phyloP scores from a whole-genome alignment of 2,797 vertebrate genomes.

The Urosaurus nigricauda region DNA sequence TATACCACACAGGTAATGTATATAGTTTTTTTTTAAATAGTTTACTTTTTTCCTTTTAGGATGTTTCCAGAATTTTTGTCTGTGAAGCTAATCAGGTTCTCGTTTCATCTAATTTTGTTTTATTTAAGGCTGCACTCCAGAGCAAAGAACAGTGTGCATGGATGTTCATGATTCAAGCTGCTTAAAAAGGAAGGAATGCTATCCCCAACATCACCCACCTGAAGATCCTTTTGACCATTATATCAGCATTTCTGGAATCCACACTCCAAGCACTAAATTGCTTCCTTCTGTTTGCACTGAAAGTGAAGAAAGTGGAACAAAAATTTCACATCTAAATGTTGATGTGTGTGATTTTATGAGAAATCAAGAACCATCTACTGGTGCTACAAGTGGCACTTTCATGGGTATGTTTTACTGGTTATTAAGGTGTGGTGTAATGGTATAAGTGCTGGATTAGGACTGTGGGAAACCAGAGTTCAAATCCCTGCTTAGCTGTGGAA shows the following conservation, averaged over 20 bases:
- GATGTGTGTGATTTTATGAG: constrained; percentile 77
- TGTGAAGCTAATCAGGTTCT: background rate
- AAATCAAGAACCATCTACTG: constrained; percentile 74
- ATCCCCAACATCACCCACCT: constrained; percentile 66
- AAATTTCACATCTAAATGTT: constrained; percentile 75
- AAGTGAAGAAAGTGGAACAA: constrained; percentile 75
- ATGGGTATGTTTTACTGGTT: constrained; percentile 85
- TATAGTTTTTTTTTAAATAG: background rate
- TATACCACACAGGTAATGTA: constrained; percentile 82
- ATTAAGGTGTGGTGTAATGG: background rate
- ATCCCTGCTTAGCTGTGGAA: no score
- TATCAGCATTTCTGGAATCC: constrained; percentile 56
- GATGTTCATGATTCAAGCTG: constrained; percentile 81
- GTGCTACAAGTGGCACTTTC: constrained; percentile 79
- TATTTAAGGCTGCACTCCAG: constrained; percentile 80
- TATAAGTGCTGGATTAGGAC: no score
- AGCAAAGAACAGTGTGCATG: constrained; percentile 79
- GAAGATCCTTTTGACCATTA: constrained; percentile 84
- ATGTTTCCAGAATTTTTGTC: background rate
- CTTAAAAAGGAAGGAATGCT: constrained; percentile 84
- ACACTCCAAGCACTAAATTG: constrained; percentile 68
- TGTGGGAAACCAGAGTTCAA: no score
- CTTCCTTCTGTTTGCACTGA: constrained; percentile 70
- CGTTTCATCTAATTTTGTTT: background rate
- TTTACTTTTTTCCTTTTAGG: constrained; percentile 13